Evolutionary conservation across 2,113 vertebrate species (phyloP).

Genomic region (Hymenochirus boettgeri): DNA sequence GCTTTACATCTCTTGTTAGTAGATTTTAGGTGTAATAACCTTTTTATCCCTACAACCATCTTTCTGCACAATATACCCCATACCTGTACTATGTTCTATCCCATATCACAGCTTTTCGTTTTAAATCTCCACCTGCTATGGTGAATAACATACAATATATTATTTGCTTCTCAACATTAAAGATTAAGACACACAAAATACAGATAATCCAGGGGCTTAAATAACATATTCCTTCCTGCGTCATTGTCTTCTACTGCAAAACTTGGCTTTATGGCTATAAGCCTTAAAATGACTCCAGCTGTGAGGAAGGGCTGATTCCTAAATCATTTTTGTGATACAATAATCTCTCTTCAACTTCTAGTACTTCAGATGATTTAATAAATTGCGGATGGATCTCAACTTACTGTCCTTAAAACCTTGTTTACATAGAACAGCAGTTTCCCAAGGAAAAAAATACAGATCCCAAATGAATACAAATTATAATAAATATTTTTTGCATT

Average conservation of each 20-base stretch:
- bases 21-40: too few species aligned
- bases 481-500: too few species aligned
- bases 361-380: constrained; percentile 27
- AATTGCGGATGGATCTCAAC: constrained; percentile 12
- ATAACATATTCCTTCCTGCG: not conserved
- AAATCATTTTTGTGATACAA: constrained; percentile 34
- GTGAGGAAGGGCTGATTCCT: constrained; percentile 5
- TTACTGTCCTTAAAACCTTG: constrained; percentile 19
- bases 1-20: too few species aligned
- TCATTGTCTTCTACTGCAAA: constrained; percentile 10
- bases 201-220: constrained; percentile 1
- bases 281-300: constrained; percentile 22
- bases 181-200: not conserved
- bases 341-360: constrained; percentile 23
- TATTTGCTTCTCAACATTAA: not conserved
- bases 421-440: constrained; percentile 17
- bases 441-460: not conserved
- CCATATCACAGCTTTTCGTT: too few species aligned
- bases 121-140: too few species aligned
- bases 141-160: too few species aligned
- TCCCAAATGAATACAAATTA: not conserved
- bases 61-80: too few species aligned
- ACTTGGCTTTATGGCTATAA: constrained; percentile 13
- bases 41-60: too few species aligned
- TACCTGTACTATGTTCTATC: too few species aligned